A percentile compares a stretch with the other conserved stretches of the same genome.
Conservation (phyloP, 2,113 vertebrate genomes). For the Dicrurus megarhynchus region DNA sequence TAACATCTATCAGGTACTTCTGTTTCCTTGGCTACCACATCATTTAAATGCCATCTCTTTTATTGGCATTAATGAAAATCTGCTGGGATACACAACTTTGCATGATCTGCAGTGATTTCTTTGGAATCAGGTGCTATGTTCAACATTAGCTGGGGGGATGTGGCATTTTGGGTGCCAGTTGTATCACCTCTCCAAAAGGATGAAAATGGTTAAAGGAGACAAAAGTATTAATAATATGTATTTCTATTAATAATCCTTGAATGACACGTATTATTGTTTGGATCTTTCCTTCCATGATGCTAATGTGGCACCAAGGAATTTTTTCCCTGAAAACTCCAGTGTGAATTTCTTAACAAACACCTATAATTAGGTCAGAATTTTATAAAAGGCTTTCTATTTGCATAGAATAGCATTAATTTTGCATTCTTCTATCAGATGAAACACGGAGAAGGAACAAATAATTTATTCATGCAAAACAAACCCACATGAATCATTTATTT, state of each 20-base stretch:
- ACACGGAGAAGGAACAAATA: conserved; percentile 58
- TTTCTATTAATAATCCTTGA: background rate
- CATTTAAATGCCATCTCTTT: background rate
- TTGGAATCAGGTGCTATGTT: background rate
- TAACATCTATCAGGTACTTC: background rate
- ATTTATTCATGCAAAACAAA: conserved; percentile 77
- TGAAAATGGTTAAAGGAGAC: background rate
- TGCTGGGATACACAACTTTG: background rate
- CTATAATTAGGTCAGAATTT: conserved; percentile 69
- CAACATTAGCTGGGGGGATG: background rate
- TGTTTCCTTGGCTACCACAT: conserved; percentile 28
- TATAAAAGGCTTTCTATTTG: conserved; percentile 59
- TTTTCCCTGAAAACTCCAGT: background rate
- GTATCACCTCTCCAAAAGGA: background rate
- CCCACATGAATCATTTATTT: conserved; percentile 76
- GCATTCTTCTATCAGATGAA: conserved; percentile 62
- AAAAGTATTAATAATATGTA: background rate
- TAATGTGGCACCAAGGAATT: background rate
- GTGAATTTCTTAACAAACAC: conserved; percentile 38
- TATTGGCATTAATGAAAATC: conserved; percentile 14
- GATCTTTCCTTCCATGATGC: background rate
- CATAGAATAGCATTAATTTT: conserved; percentile 69
- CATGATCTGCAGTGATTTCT: background rate
- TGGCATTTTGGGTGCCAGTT: background rate
- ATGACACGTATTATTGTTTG: background rate